Conservation (phyloP, 2,888 invertebrate genomes). For the Ceriagrion tenellum region DNA sequence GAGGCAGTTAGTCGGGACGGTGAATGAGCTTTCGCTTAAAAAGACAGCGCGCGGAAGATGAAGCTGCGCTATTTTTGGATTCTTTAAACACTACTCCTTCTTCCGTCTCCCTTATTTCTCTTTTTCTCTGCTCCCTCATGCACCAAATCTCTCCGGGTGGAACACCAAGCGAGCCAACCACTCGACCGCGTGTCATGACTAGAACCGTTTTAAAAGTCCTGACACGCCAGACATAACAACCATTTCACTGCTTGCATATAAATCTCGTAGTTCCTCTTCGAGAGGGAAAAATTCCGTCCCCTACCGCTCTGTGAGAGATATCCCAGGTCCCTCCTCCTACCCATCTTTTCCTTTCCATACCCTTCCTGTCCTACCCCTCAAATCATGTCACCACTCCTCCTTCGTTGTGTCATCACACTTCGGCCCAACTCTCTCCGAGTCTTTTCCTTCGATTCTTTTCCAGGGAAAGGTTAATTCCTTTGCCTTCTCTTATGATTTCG, state of each 20-base stretch:
- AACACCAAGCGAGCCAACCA: conserved; percentile 12
- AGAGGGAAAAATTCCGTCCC: conserved; percentile 15
- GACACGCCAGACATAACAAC: conserved; percentile 33
- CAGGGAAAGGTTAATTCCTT: too few species aligned
- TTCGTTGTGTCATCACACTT: neutral
- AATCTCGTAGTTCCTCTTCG: neutral
- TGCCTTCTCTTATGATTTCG: too few species aligned
- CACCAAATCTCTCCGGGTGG: neutral
- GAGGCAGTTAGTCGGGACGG: neutral
- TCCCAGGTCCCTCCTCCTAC: neutral
- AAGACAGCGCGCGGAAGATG: neutral
- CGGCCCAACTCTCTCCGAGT: neutral
- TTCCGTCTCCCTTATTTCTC: neutral
- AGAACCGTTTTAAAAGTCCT: conserved; percentile 42
- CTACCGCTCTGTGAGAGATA: neutral
- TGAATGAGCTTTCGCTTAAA: neutral
- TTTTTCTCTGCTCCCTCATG: neutral
- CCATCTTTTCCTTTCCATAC: neutral
- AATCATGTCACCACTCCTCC: too few species aligned
- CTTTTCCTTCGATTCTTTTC: neutral
- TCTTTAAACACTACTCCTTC: neutral
- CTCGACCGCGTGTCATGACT: conserved; percentile 25
- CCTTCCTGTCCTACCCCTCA: too few species aligned
- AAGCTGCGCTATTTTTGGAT: conserved; percentile 30
- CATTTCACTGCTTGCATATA: conserved; percentile 30